Evolutionary conservation across 1,140 invertebrate genomes (phyloP), one percentile per base, ranked within the genome.

Genomic region (Pomacea maculata): DNA sequence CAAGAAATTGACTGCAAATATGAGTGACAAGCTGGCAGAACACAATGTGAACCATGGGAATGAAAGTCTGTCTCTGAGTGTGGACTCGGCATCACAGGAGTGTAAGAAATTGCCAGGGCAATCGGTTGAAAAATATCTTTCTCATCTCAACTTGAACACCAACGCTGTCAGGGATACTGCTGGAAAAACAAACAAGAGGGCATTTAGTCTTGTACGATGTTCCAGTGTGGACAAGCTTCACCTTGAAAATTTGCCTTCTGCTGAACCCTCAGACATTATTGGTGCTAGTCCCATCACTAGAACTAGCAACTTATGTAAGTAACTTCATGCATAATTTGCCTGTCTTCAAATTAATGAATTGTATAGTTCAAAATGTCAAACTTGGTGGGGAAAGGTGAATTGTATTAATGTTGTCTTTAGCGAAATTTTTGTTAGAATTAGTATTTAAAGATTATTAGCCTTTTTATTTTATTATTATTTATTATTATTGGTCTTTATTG

Each of bases 241-340:
- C 76, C 21, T 65, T 78, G 76, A 78, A 19, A 81, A 80, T 63
- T 71, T 80, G 64, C 68, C 75, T 64, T 79, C 80, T 10, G 75
- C 76, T 17, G 72, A 71, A 29, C 79, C 83, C 29, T 80, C 81
- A 81, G 84, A 86, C 75, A 81, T 86, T 61, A 85, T 84, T 15
- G 85, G 85, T 34, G 85, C 85, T 34, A 86, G 85, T 80, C 80
- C 84, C 55, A 85, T 86, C 21, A 68, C 67, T 54, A 79, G 71
- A 68, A 61, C 68, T 55, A 79, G 78, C 68, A 75, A 75, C 65
- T 54, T 75, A 21, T 68, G 81, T 82, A 68, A 76, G 81, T 80
- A 7, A 12, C 14, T 21, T 64, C 45, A 6, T 8, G 9, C 11
- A 70, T 15, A 70, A 70, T 21, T 70, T 29, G n/a, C 68, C 21